Conservation (phyloP, 2,113 vertebrate genomes). For the Pipa parva region DNA sequence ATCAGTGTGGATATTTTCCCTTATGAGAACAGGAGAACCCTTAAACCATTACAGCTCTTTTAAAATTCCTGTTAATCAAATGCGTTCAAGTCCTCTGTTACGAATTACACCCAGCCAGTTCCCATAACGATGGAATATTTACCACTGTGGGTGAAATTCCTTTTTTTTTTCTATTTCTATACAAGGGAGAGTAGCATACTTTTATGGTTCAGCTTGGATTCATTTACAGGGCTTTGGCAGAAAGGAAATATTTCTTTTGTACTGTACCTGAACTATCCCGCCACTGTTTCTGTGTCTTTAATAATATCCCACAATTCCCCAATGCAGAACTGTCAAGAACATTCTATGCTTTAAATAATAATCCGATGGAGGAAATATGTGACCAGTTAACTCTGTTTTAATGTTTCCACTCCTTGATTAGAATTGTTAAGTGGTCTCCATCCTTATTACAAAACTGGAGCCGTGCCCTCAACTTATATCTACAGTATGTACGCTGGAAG, state of each 20-base stretch:
- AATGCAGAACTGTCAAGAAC: slow-evolving; percentile 30
- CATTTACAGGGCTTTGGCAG: slow-evolving; percentile 31
- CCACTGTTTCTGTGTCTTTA: background rate
- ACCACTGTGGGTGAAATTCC: slow-evolving; percentile 20
- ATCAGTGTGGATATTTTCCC: too few species aligned
- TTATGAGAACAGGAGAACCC: too few species aligned
- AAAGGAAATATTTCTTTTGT: slow-evolving; percentile 26
- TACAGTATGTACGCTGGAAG: too few species aligned
- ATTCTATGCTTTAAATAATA: slow-evolving; percentile 25
- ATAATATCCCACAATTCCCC: slow-evolving; percentile 20
- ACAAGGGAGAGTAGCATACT: slow-evolving; percentile 10
- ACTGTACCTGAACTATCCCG: slow-evolving; percentile 28
- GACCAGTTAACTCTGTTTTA: slow-evolving; percentile 10
- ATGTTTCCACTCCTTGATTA: too few species aligned
- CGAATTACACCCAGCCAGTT: too few species aligned
- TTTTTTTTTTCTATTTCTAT: too few species aligned
- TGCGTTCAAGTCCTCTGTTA: too few species aligned
- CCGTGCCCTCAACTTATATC: too few species aligned
- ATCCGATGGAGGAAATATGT: slow-evolving; percentile 24
- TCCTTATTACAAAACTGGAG: too few species aligned
- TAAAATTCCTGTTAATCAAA: too few species aligned
- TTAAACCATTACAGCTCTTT: too few species aligned
- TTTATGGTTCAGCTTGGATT: slow-evolving; percentile 30
- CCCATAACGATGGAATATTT: slow-evolving; percentile 20
- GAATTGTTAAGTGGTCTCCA: too few species aligned